Conservation (phyloP, 2,888 invertebrate species). For the Tenodera sinensis region DNA sequence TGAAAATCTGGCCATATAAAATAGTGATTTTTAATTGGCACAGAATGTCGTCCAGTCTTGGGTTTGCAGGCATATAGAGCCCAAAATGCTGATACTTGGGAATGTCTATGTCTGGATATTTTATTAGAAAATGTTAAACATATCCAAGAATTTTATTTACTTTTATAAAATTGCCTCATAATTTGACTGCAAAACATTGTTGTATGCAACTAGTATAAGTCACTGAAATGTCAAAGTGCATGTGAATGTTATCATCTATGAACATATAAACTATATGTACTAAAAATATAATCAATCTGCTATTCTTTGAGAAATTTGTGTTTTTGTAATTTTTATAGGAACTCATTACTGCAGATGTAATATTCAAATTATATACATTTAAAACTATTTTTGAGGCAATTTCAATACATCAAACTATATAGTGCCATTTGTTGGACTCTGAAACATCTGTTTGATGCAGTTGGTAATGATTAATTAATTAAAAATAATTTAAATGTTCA, state of each 20-base stretch:
- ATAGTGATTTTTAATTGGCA: background rate
- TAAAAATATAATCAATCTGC: background rate
- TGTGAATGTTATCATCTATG: background rate
- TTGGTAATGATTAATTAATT: background rate
- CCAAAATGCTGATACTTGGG: conserved; percentile 16
- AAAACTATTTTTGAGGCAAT: background rate
- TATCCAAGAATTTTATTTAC: background rate
- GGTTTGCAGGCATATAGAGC: background rate
- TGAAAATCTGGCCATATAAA: conserved; percentile 9
- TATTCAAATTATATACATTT: background rate
- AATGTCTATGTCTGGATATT: background rate
- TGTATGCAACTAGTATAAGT: no score
- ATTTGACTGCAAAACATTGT: background rate
- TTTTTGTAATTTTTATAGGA: background rate
- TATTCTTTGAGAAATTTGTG: no score
- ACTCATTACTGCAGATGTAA: background rate
- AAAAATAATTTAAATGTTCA: background rate
- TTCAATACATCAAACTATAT: background rate
- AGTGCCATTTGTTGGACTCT: background rate
- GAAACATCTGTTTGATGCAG: background rate
- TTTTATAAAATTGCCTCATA: background rate
- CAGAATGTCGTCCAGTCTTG: conserved; percentile 3
- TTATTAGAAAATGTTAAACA: background rate
- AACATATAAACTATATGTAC: background rate
- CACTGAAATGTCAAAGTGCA: no score